Evolutionary conservation across 2,888 invertebrate genomes (phyloP).

Genomic region (Cantharis rustica): DNA sequence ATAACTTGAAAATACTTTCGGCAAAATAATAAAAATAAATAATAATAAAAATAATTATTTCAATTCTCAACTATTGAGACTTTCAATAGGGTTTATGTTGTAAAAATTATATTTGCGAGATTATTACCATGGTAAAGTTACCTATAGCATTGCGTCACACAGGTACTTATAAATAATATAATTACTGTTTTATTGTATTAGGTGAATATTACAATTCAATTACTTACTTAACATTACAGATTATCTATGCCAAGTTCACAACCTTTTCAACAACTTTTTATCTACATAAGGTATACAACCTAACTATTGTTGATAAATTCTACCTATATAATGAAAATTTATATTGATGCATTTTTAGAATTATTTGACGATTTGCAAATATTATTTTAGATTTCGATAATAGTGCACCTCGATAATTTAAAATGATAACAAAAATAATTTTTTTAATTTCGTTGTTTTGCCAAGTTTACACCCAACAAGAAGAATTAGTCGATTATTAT

Average conservation of each 20-base stretch:
- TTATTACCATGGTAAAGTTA: neutral
- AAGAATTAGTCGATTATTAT: slow-evolving; percentile 7
- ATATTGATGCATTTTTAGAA: neutral
- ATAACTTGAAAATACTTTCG: neutral
- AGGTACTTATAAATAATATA: neutral
- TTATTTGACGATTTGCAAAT: neutral
- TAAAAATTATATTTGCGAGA: neutral
- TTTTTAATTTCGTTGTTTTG: neutral
- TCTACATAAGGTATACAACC: neutral
- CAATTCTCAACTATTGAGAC: neutral
- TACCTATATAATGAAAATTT: neutral
- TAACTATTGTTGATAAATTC: neutral
- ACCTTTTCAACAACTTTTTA: neutral
- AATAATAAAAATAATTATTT: neutral
- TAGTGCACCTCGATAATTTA: neutral
- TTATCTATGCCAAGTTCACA: neutral
- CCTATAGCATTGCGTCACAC: neutral
- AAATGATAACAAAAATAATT: neutral
- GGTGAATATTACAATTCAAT: neutral
- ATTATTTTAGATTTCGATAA: neutral
- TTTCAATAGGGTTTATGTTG: neutral
- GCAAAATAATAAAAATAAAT: no score
- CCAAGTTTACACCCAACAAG: neutral
- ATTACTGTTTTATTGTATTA: neutral
- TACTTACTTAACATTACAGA: neutral